Conservation (phyloP, 1,140 invertebrate genomes). For the Bombyx mori region DNA sequence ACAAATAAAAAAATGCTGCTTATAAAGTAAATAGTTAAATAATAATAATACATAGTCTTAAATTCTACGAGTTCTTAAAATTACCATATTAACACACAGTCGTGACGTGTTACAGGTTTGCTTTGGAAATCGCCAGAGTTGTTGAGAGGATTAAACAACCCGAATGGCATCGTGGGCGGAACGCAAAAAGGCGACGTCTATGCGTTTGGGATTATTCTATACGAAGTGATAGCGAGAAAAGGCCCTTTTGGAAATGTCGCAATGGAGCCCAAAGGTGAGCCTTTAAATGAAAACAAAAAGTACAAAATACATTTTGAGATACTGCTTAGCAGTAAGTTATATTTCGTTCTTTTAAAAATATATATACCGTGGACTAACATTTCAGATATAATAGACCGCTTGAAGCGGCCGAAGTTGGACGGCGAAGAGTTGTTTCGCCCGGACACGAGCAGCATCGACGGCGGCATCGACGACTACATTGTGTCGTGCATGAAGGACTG, state of each 20-base stretch:
- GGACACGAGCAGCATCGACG: slow-evolving; percentile 77
- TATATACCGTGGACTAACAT: not conserved
- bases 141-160: slow-evolving; percentile 76
- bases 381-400: slow-evolving; percentile 85
- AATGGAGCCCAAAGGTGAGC: slow-evolving; percentile 87
- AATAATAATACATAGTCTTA: slow-evolving; percentile 6
- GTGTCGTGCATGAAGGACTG: slow-evolving; percentile 85
- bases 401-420: slow-evolving; percentile 77
- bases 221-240: slow-evolving; percentile 92
- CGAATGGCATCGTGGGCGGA: slow-evolving; percentile 74
- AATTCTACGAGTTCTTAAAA: slow-evolving; percentile 4
- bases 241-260: slow-evolving; percentile 88
- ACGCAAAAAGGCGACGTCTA: slow-evolving; percentile 94
- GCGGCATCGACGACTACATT: slow-evolving; percentile 82
- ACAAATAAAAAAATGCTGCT: too few species aligned
- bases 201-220: slow-evolving; percentile 95
- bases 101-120: slow-evolving; percentile 74
- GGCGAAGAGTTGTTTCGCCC: slow-evolving; percentile 84
- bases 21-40: not conserved
- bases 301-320: too few species aligned
- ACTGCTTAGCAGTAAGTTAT: too few species aligned
- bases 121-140: slow-evolving; percentile 98
- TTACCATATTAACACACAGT: not conserved
- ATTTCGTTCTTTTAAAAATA: not conserved
- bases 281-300: too few species aligned